Evolutionary conservation across 2,113 vertebrate genomes (phyloP), one percentile per base, ranked within the genome.

Genomic region (Canis aureus): DNA sequence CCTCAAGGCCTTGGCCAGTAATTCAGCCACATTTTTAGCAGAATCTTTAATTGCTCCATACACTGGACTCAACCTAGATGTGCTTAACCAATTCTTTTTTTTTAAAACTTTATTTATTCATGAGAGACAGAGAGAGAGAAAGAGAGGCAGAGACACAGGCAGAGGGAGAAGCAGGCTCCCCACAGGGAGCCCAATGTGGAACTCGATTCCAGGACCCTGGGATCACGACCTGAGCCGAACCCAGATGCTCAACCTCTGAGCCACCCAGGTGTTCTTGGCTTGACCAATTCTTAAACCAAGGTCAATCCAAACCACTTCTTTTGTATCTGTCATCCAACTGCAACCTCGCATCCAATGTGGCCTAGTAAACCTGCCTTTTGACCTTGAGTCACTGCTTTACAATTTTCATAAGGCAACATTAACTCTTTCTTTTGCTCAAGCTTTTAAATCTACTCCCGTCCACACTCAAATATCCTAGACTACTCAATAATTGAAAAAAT

Each of bases 361-460:
- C 86, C 53, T 80, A 51, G 25, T 23, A 55, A 64, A 53, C 8
- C 67, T 80, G 49, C 49, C 20, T 11, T 32, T 90, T 23, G 27
- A 38, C 43, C n/a, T 84, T 43, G 43, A 86, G 53, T 71, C 57
- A 43, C n/a, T 66, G 53, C 78, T 79, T 78, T 32, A 91, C 17
- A 91, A 57, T 55, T 73, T 38, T 96, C 27, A 76, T 1, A 81
- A 79, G 55, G 35, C 17, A 81, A 92, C n/a, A 76, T 17, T 67
- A 91, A 96, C 35, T 7, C 35, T 89, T 86, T 53, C 92, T 89
- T 82, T 71, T 35, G 53, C 51, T 93, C n/a, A 91, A 43, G 29
- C 59, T 88, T 89, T 71, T 53, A 91, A 64, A 80, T 38, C 55
- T 78, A 90, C 5, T 86, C 57, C 51, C 73, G 12, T 51, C 43